Evolutionary conservation across 2,113 vertebrate genomes (phyloP), one percentile per base, ranked within the genome.

Genomic region (Dipodomys stephensi): DNA sequence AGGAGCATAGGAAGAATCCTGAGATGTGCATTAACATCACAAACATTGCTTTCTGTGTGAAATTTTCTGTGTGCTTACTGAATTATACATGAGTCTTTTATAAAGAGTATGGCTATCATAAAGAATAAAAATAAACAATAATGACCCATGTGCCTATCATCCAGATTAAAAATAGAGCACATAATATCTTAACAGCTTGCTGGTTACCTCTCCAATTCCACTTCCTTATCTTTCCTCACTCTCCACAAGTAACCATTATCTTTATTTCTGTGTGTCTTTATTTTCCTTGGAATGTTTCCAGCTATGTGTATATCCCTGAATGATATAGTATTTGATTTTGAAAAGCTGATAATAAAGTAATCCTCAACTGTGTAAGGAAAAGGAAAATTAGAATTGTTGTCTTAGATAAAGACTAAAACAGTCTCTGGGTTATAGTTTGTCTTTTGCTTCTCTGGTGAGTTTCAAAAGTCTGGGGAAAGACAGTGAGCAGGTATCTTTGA

Each of bases 11-110:
- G 3, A 2, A 1, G 35, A 20, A 23, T 74, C 30, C 62, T 81
- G 62, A 83, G 32, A 15, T 60, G 3, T 11, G 15, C 44, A 16
- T 64, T 77, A 72, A 13, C 83, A 89, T 35, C 89, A 80, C 83
- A 94, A 94, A 64, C 15, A 15, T 64, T 79, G 23, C 92, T 32
- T 82, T 79, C 81, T 85, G 64, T 85, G 60, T 87, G 46, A 93
- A 96, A 60, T 83, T 78, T 28, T 89, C 27, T 89, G 1, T 73
- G 23, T 84, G 44, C 82, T 79, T 77, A 81, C 30, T 68, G 49
- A 65, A 10, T 46, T 82, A 39, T 60, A 32, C 32, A 27, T 90
- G 79, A 76, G 72, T 27, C 22, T 46, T 62, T 28, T 46, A 44
- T 65, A 35, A 85, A 92, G 7, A 60, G 2, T 27, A 60, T 30